Percentiles rank a stretch among this genome's conserved stretches.
Conservation (phyloP, 2,113 vertebrate genomes). For the Antigone vipio region DNA sequence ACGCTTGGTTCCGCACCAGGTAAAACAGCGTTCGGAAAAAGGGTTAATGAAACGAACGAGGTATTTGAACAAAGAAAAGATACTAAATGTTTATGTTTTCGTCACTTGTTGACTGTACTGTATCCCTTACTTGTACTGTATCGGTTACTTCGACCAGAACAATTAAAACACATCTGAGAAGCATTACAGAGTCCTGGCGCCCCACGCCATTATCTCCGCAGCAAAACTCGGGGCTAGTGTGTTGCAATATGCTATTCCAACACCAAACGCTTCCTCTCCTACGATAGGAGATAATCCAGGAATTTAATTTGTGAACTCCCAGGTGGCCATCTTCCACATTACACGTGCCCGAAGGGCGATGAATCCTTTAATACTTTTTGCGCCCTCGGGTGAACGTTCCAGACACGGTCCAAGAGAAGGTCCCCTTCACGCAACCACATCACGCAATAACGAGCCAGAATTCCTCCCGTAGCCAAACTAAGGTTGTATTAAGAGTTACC, state of each 20-base stretch:
- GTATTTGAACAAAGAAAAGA: neutral
- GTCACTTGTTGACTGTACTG: neutral
- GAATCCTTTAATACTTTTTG: neutral
- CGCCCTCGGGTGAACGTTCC: conserved; percentile 13
- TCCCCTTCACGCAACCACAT: conserved; percentile 19
- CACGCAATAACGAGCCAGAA: neutral
- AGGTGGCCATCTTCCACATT: neutral
- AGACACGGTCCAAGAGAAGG: conserved; percentile 14
- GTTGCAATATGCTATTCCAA: neutral
- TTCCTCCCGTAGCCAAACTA: neutral
- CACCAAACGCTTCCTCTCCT: conserved; percentile 16
- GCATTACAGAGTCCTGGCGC: neutral
- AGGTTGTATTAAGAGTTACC: neutral
- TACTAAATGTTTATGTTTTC: neutral
- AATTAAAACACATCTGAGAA: neutral
- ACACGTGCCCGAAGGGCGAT: neutral
- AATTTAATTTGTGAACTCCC: conserved; percentile 13
- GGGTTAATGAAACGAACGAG: neutral
- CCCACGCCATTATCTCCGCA: neutral
- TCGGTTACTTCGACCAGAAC: neutral
- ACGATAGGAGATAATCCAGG: conserved; percentile 20
- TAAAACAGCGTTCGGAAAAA: neutral
- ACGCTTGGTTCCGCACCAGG: neutral
- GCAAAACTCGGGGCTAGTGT: neutral
- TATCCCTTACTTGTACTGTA: neutral